A percentile compares a stretch with the other conserved stretches of the same genome.
Evolutionary conservation across 92 coral and sea anemone genomes (phyloP).

Genomic region (Porites divaricata): DNA sequence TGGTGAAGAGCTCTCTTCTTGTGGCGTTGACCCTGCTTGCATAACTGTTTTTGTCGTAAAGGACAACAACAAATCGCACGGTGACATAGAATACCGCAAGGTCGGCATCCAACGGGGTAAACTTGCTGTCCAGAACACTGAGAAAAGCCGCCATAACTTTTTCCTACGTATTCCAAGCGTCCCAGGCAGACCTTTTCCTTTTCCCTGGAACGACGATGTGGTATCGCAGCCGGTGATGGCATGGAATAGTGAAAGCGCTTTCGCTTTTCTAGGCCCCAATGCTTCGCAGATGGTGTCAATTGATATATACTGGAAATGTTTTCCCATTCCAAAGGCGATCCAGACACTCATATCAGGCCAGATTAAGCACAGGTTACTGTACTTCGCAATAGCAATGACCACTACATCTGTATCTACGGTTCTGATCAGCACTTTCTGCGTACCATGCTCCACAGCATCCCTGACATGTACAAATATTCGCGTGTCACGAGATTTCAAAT

Average conservation of each 20-base stretch:
- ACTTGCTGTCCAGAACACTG: slow-evolving; percentile 16
- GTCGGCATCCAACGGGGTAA: not conserved
- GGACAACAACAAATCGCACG: slow-evolving; percentile 25
- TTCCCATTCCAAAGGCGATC: slow-evolving; percentile 37
- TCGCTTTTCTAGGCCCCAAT: no score
- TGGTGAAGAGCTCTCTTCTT: slow-evolving; percentile 27
- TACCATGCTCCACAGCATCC: slow-evolving; percentile 1
- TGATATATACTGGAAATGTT: not conserved
- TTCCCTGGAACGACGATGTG: no score
- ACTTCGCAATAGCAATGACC: slow-evolving; percentile 15
- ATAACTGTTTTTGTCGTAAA: slow-evolving; percentile 14
- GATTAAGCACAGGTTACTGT: not conserved
- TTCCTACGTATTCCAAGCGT: no score
- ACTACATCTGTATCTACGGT: slow-evolving; percentile 41
- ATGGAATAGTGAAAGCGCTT: no score
- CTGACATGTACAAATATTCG: slow-evolving; percentile 32
- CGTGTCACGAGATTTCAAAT: slow-evolving; percentile 9
- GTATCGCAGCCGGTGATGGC: no score
- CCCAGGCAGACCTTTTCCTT: no score
- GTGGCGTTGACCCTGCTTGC: slow-evolving; percentile 1
- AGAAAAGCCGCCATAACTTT: not conserved
- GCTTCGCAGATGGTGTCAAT: no score
- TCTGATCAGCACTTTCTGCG: not conserved
- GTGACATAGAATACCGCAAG: not conserved
- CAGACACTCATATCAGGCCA: not conserved